These are phyloP conservation scores for Bolinopsis microptera DNA, from an alignment of 37 sponge, comb jelly and placozoan genomes.

Conservation along the genomic window DNA sequence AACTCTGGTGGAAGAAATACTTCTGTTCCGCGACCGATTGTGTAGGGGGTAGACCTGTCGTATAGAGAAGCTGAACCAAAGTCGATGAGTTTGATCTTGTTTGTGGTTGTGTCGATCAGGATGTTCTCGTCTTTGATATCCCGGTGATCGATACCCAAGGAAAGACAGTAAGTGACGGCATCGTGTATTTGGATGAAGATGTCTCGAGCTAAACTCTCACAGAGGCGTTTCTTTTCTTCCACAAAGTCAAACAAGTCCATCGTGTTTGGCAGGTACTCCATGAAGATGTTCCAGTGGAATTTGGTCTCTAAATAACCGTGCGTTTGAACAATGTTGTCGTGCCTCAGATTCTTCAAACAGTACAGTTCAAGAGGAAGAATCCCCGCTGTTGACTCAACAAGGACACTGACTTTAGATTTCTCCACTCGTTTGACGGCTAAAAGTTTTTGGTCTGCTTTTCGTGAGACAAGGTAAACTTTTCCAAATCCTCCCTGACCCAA, in stretches of 20 bases:
- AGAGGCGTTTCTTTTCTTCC: neutral
- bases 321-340: neutral
- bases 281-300: conserved; percentile 32
- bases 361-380: conserved; percentile 24
- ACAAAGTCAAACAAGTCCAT: conserved; percentile 62
- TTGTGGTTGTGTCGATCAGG: conserved; percentile 4
- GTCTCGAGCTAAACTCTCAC: neutral
- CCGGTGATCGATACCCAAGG: conserved; percentile 21
- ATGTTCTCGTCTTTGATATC: conserved; percentile 64
- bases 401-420: neutral
- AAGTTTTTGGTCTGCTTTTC: neutral
- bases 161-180: conserved; percentile 41
- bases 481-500: conserved; percentile 59
- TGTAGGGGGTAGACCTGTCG: conserved; percentile 23
- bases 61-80: conserved; percentile 49
- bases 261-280: neutral
- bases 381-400: neutral
- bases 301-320: conserved; percentile 34
- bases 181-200: neutral
- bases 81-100: neutral
- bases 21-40: neutral
- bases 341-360: conserved; percentile 31
- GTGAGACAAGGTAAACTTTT: neutral
- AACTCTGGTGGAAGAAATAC: conserved; percentile 48
- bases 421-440: neutral